Conservation (phyloP, 2,888 invertebrate genomes). For the Lycocerus yunnanus region DNA sequence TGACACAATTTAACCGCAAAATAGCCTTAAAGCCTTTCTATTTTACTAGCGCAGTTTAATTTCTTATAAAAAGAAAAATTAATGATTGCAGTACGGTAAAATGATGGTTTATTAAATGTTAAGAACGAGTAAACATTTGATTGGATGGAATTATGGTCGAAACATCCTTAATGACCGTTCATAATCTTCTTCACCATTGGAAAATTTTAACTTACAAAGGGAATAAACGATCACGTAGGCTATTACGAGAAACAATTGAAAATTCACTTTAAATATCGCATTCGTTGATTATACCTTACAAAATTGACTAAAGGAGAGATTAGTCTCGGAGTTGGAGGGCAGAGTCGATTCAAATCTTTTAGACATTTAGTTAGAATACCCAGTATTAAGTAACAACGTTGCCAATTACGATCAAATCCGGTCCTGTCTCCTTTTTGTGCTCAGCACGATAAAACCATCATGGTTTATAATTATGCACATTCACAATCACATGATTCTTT, state of each 20-base stretch:
- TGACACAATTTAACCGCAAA: slow-evolving; percentile 26
- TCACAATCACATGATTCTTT: not conserved
- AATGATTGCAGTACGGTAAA: slow-evolving; percentile 8
- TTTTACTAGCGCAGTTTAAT: slow-evolving; percentile 5
- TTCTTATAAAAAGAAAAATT: not conserved
- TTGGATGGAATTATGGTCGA: slow-evolving; percentile 4
- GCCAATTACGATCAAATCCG: not conserved
- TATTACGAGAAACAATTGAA: slow-evolving; percentile 33
- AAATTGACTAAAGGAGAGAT: slow-evolving; percentile 22
- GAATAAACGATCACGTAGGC: slow-evolving; percentile 32
- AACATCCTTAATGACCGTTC: slow-evolving; percentile 6
- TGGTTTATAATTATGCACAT: not conserved
- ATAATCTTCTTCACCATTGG: slow-evolving; percentile 11
- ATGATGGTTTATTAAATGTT: slow-evolving; percentile 14
- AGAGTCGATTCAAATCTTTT: not conserved
- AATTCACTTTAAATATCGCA: slow-evolving; percentile 25
- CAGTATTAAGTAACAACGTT: not conserved
- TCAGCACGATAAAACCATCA: not conserved
- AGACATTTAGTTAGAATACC: not conserved
- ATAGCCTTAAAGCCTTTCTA: slow-evolving; percentile 22
- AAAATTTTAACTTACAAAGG: slow-evolving; percentile 21
- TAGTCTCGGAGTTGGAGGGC: slow-evolving; percentile 5
- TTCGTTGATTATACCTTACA: slow-evolving; percentile 27
- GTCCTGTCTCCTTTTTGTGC: not conserved
- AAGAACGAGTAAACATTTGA: not conserved